Percentiles rank a stretch among this genome's conserved stretches.
These are phyloP conservation scores for Hiodon alosoides DNA, from an alignment of 2,113 vertebrate genomes.

Conservation along the genomic window DNA sequence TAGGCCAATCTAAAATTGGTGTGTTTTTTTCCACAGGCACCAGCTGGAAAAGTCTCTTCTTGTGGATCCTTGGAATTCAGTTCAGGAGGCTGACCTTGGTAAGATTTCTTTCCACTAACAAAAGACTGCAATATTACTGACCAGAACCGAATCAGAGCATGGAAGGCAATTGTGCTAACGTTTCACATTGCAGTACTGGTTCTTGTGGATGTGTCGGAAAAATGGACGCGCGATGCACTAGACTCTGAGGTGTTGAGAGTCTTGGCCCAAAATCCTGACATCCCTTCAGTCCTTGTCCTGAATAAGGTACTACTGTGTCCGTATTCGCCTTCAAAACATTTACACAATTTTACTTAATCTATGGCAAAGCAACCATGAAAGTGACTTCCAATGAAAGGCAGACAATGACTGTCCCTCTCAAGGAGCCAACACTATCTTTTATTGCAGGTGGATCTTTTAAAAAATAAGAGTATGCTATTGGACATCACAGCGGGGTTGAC, in stretches of 20 bases:
- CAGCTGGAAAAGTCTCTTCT: conserved; percentile 77
- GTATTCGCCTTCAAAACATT: background rate
- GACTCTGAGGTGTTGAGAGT: conserved; percentile 75
- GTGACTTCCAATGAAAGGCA: background rate
- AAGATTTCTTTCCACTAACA: conserved; percentile 19
- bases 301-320: conserved; percentile 75
- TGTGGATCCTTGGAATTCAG: conserved; percentile 76
- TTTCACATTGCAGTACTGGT: conserved; percentile 70
- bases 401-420: background rate
- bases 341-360: background rate
- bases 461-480: conserved; percentile 71
- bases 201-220: conserved; percentile 82
- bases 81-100: conserved; percentile 82
- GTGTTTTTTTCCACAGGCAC: conserved; percentile 63
- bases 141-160: background rate
- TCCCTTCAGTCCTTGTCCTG: conserved; percentile 82
- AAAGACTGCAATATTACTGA: background rate
- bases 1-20: conserved; percentile 1
- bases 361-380: background rate
- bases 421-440: background rate
- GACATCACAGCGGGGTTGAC: conserved; percentile 70
- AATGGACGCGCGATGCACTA: conserved; percentile 70
- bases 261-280: conserved; percentile 61
- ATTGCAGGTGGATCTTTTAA: conserved; percentile 78
- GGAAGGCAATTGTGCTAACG: background rate